A percentile compares a stretch with the other conserved stretches of the same genome.
phyloP scores from a whole-genome alignment of 1,140 invertebrate species.

The Druon quercuslanigerum region DNA sequence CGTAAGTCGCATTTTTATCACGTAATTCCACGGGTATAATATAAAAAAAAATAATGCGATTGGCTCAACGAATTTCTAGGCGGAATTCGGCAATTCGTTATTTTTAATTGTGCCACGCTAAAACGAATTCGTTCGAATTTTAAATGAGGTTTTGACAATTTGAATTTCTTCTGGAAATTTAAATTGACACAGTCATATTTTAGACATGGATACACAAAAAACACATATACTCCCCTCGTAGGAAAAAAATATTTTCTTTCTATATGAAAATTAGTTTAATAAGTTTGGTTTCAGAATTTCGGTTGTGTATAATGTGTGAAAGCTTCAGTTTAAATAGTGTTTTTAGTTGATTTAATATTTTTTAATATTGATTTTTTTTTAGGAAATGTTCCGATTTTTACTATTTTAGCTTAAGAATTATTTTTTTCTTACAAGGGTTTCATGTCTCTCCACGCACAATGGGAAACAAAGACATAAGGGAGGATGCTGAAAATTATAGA shows the following conservation, averaged over 20 bases:
- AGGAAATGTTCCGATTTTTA: neutral
- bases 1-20: constrained; percentile 31
- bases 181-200: constrained; percentile 11
- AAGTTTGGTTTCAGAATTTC: too few relatives aligned
- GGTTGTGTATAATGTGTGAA: too few relatives aligned
- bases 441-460: constrained; percentile 30
- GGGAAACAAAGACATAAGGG: constrained; percentile 23
- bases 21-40: neutral
- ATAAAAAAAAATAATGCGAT: neutral
- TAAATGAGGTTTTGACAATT: neutral
- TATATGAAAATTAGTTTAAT: neutral
- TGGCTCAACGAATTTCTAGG: constrained; percentile 10
- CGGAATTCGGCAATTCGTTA: constrained; percentile 2
- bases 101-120: constrained; percentile 30
- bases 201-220: neutral
- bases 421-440: constrained; percentile 3
- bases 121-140: constrained; percentile 42
- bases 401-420: neutral
- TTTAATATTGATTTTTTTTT: neutral
- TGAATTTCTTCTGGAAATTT: neutral
- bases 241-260: neutral
- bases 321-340: too few relatives aligned
- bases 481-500: constrained; percentile 1
- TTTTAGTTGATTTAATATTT: neutral
- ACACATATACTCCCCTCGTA: neutral